phyloP scores from a whole-genome alignment of 2,797 vertebrate species.

The Pterois miles region DNA sequence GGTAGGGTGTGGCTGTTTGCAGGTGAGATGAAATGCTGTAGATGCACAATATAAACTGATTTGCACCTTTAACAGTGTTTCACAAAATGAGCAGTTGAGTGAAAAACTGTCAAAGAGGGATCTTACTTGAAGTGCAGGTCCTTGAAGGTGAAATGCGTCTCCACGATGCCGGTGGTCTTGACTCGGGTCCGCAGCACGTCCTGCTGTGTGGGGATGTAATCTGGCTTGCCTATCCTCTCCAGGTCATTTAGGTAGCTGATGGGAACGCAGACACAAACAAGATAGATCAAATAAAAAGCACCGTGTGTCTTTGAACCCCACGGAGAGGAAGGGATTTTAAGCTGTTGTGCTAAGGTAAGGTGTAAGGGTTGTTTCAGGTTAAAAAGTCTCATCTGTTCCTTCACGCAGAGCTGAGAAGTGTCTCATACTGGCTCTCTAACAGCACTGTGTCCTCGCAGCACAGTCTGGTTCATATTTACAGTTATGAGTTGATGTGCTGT shows the following conservation, averaged over 20 bases:
- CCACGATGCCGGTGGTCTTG: slow-evolving; percentile 98
- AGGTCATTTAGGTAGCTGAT: slow-evolving; percentile 96
- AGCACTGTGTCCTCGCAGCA: slow-evolving; percentile 1
- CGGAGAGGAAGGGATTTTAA: not conserved
- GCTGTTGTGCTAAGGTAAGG: not conserved
- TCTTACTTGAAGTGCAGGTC: slow-evolving; percentile 98
- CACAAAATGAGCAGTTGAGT: not conserved
- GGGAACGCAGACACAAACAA: slow-evolving; percentile 18
- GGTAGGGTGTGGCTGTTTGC: not conserved
- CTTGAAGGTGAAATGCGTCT: slow-evolving; percentile 99
- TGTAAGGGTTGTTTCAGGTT: slow-evolving; percentile 7
- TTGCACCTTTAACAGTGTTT: not conserved
- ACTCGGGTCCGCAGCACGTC: slow-evolving; percentile 96
- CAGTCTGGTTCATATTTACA: not conserved
- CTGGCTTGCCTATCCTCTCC: slow-evolving; percentile 92
- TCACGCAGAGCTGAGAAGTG: slow-evolving; percentile 8
- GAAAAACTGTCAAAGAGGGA: not conserved
- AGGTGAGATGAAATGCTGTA: not conserved
- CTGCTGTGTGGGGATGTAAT: slow-evolving; percentile 97
- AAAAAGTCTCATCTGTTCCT: slow-evolving; percentile 23
- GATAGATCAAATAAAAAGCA: not conserved
- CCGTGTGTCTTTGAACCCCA: not conserved
- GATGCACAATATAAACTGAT: not conserved
- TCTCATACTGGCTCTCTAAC: not conserved
- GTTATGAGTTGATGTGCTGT: not conserved